Base-by-base conservation (phyloP, 2,797 vertebrate species). In the Molothrus ater region DNA sequence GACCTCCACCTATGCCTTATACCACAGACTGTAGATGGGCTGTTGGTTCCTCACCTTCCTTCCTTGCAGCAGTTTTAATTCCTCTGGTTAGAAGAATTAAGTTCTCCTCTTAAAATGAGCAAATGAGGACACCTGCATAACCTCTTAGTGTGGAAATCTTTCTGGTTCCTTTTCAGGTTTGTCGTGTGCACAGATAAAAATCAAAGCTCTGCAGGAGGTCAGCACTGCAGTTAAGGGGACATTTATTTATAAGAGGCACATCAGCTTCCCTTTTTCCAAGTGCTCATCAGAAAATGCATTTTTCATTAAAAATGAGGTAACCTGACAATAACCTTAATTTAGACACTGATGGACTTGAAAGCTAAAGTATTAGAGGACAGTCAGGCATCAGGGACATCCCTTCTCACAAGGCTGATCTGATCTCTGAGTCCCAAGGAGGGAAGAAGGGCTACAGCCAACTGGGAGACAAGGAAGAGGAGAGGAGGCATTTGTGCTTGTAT, bases 151-250 rank as follows among this genome's bases (percentile, higher is more conserved):
- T 26, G n/a, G 21, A 12, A 66, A 80, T 59, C 54, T 86, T 61
- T 34, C 61, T 59, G 43, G 17, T 81, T 94, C 56, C 59, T 86
- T 88, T 91, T 56, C 54, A 91, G 86, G 80, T 78, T 90, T 94
- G 26, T 36, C 36, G 36, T 36, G 36, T 36, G 36, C 47, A 43
- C 15, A 75, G 89, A 74, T 70, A 75, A 90, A 91, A 92, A 92
- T 68, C 76, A 79, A 92, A 93, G 70, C 78, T 80, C 73, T 1
- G 0, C 32, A 84, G 82, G 59, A 83, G 54, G 54, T 71, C 71
- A 78, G 61, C 36, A 47, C 24, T 51, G 69, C 43, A 69, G 47
- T 59, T 51, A 66, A 0, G 1, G 38, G 45, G 64, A 93, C 38
- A 82, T 83, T 68, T 74, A 80, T 93, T 90, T 84, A 75, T 63